phyloP scores from a whole-genome alignment of 2,113 vertebrate species.

The Columbina picui region DNA sequence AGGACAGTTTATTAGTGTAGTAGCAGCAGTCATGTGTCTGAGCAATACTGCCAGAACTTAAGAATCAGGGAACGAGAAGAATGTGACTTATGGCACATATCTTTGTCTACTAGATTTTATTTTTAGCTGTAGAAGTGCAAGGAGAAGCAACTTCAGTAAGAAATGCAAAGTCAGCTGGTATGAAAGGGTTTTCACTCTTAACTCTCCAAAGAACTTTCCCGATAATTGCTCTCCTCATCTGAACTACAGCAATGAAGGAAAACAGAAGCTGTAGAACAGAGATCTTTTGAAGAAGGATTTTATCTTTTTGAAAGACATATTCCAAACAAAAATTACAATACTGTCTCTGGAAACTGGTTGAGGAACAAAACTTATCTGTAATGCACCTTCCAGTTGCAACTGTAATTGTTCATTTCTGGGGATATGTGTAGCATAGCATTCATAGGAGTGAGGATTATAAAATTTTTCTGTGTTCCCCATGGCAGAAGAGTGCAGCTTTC shows the following conservation, averaged over 20 bases:
- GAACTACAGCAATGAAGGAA: background rate
- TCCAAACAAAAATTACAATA: background rate
- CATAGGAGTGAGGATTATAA: background rate
- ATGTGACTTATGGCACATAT: background rate
- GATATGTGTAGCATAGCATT: accelerated
- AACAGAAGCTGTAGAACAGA: background rate
- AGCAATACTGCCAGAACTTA: background rate
- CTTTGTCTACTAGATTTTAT: background rate
- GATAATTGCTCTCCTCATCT: background rate
- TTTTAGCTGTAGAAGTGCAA: background rate
- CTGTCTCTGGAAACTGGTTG: background rate
- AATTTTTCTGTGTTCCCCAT: background rate
- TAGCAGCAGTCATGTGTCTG: background rate
- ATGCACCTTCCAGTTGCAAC: background rate
- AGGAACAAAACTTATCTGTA: background rate
- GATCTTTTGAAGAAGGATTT: background rate
- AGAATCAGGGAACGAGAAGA: background rate
- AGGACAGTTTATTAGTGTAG: background rate
- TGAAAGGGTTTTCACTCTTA: background rate
- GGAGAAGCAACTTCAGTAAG: background rate
- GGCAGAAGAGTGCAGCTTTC: background rate
- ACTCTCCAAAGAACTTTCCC: background rate
- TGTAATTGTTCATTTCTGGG: background rate
- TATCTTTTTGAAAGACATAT: background rate
- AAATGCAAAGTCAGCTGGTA: background rate